phyloP scores from a whole-genome alignment of 1,140 invertebrate species.

The Linepithema humile region DNA sequence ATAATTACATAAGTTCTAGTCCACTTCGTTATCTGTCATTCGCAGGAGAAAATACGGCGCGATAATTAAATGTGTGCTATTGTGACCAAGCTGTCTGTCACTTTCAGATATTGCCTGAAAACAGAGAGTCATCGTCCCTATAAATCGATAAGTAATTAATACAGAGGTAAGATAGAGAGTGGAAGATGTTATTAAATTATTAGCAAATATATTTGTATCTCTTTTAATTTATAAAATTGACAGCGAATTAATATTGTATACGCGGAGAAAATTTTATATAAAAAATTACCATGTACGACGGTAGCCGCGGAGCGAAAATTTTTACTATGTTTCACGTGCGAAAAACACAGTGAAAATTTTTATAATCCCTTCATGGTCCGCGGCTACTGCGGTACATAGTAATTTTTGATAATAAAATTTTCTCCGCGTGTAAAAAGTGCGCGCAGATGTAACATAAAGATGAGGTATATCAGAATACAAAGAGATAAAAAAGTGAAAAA shows the following conservation, averaged over 20 bases:
- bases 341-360: no score
- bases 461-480: neutral
- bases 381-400: no score
- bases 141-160: conserved; percentile 10
- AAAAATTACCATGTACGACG: no score
- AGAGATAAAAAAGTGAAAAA: neutral
- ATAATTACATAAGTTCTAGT: neutral
- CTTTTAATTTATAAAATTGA: neutral
- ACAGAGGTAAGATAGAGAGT: no score
- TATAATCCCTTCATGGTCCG: no score
- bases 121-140: neutral
- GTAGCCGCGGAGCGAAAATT: no score
- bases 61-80: conserved; percentile 24
- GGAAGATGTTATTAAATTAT: neutral
- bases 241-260: neutral
- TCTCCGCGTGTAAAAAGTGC: neutral
- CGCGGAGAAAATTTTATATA: no score
- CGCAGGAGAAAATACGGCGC: neutral
- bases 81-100: neutral
- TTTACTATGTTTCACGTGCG: no score
- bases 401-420: no score
- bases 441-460: neutral
- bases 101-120: neutral
- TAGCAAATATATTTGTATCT: neutral
- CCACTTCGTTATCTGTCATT: neutral